Percentiles rank a stretch among this genome's conserved stretches.
phyloP scores from a whole-genome alignment of 2,113 vertebrate species.

The Corapipo altera region DNA sequence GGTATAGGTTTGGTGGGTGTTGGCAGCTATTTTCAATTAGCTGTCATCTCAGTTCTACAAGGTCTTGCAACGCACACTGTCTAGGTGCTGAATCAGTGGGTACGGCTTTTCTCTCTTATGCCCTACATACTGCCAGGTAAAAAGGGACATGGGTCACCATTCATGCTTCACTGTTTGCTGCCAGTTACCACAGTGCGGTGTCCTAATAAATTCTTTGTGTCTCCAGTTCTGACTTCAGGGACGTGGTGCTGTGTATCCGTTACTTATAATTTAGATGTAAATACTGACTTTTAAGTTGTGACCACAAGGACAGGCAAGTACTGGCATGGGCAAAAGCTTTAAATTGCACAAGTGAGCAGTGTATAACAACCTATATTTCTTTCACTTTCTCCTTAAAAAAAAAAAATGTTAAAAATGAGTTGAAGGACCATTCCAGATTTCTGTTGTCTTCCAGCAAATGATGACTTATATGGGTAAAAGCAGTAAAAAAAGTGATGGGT shows the following conservation, averaged over 20 bases:
- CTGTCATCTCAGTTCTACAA: not conserved
- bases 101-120: not conserved
- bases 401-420: not conserved
- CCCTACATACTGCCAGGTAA: not conserved
- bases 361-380: not conserved
- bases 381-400: not conserved
- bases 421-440: not conserved
- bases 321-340: not conserved
- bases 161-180: not conserved
- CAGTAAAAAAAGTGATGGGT: not conserved
- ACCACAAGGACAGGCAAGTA: not conserved
- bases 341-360: not conserved
- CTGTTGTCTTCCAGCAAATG: not conserved
- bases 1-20: not conserved
- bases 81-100: not conserved
- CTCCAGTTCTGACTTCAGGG: not conserved
- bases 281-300: not conserved
- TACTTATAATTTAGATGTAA: not conserved
- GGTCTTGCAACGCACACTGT: rapidly evolving
- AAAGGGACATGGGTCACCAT: not conserved
- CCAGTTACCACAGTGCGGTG: not conserved
- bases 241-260: not conserved
- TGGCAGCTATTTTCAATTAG: not conserved
- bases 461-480: not conserved
- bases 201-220: not conserved